Evolutionary conservation across 2,797 vertebrate genomes (phyloP), one percentile per base, ranked within the genome.

Genomic region (Sebastes itinus): DNA sequence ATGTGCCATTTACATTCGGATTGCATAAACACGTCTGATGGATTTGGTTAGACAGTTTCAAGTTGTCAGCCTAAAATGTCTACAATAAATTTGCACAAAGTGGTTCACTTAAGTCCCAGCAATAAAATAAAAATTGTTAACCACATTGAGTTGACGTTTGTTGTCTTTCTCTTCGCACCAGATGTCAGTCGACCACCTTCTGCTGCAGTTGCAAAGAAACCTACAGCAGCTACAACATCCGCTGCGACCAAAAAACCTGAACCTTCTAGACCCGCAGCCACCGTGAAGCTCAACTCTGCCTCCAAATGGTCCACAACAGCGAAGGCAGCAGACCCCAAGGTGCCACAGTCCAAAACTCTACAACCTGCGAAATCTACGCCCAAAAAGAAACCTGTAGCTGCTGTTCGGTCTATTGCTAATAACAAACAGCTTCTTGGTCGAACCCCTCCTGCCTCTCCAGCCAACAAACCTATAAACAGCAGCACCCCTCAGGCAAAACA

Each of bases 151-250:
- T 54, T 66, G 7, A 56, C 23, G 22, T 66, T 64, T 61, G 2
- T 25, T 42, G 8, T 42, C 60, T 81, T 82, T 54, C 20, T 88
- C 5, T 89, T 56, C 30, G 20, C 78, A 67, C 4, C 75, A 96
- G 96, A 95, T 95, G 85, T 93, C 42, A 70, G 77, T 86, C 93
- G 88, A 82, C 89, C 90, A 7, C 84, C 82, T 30, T 30, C 90
- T 35, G 70, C 75, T 54, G 22, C 90, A 63, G 65, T 35, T 4
- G 67, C 85, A 16, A 95, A 93, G 81, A 96, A 93, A 87, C 85
- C 86, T 12, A 6, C 87, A 35, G 58, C 89, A 8, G 52, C 82
- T 28, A 4, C 87, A 42, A 55, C 81, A 11, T 64, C 83, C 3
- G 16, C 85, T 69, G 38, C 88, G 16, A 33, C 88, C 75, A 96